Evolutionary conservation across 2,797 vertebrate genomes (phyloP).

Genomic region (Clarias platycephalus): DNA sequence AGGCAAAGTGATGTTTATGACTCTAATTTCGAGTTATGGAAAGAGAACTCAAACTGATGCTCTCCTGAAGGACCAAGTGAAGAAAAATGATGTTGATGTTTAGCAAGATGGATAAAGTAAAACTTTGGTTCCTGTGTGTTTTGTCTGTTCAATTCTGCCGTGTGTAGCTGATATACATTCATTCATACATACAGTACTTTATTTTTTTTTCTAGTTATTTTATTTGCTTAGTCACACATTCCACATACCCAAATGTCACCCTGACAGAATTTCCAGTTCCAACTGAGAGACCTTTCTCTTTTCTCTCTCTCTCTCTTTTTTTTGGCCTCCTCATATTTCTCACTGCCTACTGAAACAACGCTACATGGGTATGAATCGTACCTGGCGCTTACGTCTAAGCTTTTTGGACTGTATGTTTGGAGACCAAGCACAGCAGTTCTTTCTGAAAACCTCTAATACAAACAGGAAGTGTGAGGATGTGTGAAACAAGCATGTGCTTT

Average conservation of each 20-base stretch:
- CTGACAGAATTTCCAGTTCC: conserved; percentile 35
- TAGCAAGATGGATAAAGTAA: conserved; percentile 64
- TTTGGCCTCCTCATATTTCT: conserved; percentile 40
- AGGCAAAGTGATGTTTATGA: conserved; percentile 74
- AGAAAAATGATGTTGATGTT: conserved; percentile 60
- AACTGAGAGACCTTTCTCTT: conserved; percentile 31
- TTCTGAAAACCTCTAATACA: conserved; percentile 29
- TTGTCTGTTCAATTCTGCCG: conserved; percentile 63
- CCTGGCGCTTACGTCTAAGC: conserved; percentile 31
- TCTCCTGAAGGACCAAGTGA: conserved; percentile 29
- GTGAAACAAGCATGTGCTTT: conserved; percentile 34
- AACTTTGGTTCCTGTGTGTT: conserved; percentile 60
- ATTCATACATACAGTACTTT: conserved; percentile 36
- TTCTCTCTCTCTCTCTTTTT: neutral
- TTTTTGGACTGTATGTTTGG: conserved; percentile 55
- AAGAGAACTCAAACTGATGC: conserved; percentile 55
- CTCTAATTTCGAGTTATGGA: conserved; percentile 59
- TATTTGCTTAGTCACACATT: conserved; percentile 68
- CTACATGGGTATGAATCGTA: conserved; percentile 44
- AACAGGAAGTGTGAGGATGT: conserved; percentile 38
- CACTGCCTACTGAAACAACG: conserved; percentile 47
- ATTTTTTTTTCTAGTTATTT: conserved; percentile 59
- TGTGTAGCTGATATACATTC: conserved; percentile 64
- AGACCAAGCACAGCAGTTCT: conserved; percentile 67
- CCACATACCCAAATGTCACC: conserved; percentile 64